Conservation (phyloP, 2,888 invertebrate genomes). For the Branchipolynoe longqiensis region DNA sequence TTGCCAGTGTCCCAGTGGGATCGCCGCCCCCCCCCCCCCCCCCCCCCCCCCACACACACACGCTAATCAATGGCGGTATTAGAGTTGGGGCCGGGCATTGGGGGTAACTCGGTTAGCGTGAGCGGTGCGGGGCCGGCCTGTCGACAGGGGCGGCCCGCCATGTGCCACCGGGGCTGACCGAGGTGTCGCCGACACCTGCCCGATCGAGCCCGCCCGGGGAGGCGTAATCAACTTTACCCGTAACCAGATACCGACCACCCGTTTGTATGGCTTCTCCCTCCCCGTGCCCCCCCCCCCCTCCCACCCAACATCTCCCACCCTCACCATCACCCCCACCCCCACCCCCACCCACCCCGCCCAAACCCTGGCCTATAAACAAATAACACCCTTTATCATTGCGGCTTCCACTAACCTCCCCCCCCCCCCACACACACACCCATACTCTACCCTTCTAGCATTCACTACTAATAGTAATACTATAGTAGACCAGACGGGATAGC, state of each 20-base stretch:
- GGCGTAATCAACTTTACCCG: slow-evolving; percentile 21
- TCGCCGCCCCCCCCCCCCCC: too few relatives aligned
- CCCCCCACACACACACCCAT: too few relatives aligned
- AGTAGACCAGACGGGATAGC: too few relatives aligned
- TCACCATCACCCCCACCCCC: not conserved
- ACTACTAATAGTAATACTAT: too few relatives aligned
- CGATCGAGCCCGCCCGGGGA: not conserved
- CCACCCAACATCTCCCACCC: not conserved
- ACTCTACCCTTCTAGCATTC: too few relatives aligned
- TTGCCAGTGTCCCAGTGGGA: too few relatives aligned
- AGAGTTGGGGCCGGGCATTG: not conserved
- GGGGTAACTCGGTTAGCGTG: not conserved
- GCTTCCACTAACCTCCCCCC: too few relatives aligned
- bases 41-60: too few relatives aligned
- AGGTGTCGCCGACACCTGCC: slow-evolving; percentile 46
- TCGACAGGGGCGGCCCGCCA: slow-evolving; percentile 12
- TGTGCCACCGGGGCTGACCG: slow-evolving; percentile 31
- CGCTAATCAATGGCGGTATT: slow-evolving; percentile 1
- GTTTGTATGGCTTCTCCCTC: slow-evolving; percentile 32
- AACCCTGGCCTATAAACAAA: too few relatives aligned
- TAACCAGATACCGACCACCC: slow-evolving; percentile 27
- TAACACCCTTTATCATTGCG: too few relatives aligned
- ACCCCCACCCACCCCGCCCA: not conserved
- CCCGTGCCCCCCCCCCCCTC: not conserved
- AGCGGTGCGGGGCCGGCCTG: not conserved